Evolutionary conservation across 2,797 vertebrate genomes (phyloP), one percentile per base, ranked within the genome.

Genomic region (Pseudomugil gertrudae): DNA sequence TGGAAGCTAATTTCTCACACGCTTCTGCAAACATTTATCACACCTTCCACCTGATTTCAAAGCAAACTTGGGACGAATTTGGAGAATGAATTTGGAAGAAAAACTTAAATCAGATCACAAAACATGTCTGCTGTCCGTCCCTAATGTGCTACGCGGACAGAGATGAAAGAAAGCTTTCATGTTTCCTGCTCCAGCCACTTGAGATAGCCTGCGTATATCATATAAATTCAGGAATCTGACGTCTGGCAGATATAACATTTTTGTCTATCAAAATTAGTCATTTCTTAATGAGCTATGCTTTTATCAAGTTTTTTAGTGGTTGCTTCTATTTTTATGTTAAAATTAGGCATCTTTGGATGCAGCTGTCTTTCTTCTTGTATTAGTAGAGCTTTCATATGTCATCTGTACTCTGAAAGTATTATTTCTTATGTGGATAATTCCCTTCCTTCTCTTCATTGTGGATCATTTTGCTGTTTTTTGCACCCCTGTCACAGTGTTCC

Each of bases 111-210:
- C 60, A 54, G n/a, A 71, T 62, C 57, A 72, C 54, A 68, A 67
- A 67, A 77, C 33, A 43, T 55, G 67, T 35, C 62, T 62, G 36
- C 70, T 33, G 57, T 69, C 66, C 59, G 62, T 74, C 71, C 66
- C 66, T 62, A 61, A 69, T 55, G 75, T 58, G 23, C 64, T 35
- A 45, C 63, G 26, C 9, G 66, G 70, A 69, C 66, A 43, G 50
- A 69, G 62, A 70, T 78, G 45, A 74, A 59, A 63, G 58, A 58
- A 45, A 59, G 40, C 67, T 67, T 74, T 74, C 45, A 79, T 68
- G 68, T 72, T 61, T 75, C 38, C 48, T 52, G 56, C 60, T 57
- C 51, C 36, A 43, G 51, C 45, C 60, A 61, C 60, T 71, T 64
- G 68, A 64, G 72, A 65, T 33, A 23, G 36, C 57, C 32, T 62